phyloP scores from a whole-genome alignment of 2,797 vertebrate species.

The Mormyrus hasselquistii region DNA sequence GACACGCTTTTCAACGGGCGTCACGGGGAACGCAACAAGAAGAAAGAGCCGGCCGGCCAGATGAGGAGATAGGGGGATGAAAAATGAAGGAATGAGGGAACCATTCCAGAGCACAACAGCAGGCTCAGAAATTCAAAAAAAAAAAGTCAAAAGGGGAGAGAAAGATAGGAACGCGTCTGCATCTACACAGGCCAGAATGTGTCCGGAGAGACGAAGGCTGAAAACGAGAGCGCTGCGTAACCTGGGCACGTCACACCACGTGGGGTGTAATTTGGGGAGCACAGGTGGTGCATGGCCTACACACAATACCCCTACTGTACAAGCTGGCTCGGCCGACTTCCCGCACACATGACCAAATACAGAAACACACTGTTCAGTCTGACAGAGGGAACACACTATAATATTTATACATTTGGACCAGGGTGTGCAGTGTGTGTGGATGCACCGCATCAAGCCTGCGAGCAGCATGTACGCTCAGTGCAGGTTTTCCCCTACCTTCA shows the following conservation, averaged over 20 bases:
- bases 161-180: slow-evolving; percentile 12
- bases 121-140: slow-evolving; percentile 41
- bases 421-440: not conserved
- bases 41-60: slow-evolving; percentile 23
- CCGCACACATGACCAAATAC: not conserved
- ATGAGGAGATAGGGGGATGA: slow-evolving; percentile 35
- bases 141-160: slow-evolving; percentile 25
- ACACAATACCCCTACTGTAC: slow-evolving; percentile 9
- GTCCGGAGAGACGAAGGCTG: slow-evolving; percentile 6
- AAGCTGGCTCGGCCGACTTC: not conserved
- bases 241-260: slow-evolving; percentile 1
- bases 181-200: slow-evolving; percentile 11
- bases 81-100: slow-evolving; percentile 52
- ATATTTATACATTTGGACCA: not conserved
- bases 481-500: slow-evolving; percentile 73
- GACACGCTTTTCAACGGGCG: slow-evolving; percentile 27
- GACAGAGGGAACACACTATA: not conserved
- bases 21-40: slow-evolving; percentile 12
- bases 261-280: not conserved
- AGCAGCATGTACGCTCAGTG: not conserved
- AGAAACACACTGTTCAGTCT: not conserved
- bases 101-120: slow-evolving; percentile 47
- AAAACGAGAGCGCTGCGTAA: not conserved
- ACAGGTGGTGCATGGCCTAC: not conserved
- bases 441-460: not conserved